Conservation (phyloP, 2,797 vertebrate species). For the Threskiornis aethiopicus region DNA sequence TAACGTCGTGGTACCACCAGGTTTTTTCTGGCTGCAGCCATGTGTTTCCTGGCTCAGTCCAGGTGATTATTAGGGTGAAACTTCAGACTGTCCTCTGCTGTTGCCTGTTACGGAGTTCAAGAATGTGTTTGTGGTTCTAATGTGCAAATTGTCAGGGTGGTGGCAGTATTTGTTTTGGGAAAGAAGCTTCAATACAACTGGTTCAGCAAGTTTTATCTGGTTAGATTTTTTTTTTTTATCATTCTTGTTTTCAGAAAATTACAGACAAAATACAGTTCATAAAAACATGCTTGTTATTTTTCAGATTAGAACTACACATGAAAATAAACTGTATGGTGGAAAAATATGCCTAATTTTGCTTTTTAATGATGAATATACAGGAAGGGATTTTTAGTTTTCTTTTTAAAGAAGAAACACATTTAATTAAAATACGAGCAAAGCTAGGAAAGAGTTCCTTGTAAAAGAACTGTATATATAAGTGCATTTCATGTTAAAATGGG, state of each 20-base stretch:
- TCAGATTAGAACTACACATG: background rate
- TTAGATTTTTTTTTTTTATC: background rate
- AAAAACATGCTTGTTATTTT: background rate
- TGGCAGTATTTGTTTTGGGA: conserved; percentile 42
- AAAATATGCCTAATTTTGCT: background rate
- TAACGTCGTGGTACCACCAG: background rate
- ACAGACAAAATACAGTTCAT: background rate
- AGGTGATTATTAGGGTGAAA: background rate
- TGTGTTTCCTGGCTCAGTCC: background rate
- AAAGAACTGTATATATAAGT: background rate
- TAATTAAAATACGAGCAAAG: background rate
- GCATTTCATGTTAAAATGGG: background rate
- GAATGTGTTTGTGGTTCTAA: conserved; percentile 26
- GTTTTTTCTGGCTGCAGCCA: background rate
- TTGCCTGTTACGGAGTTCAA: background rate
- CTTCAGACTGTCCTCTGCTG: background rate
- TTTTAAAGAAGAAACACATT: background rate
- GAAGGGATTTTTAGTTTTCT: background rate
- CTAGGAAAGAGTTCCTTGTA: background rate
- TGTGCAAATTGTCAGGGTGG: conserved; percentile 25
- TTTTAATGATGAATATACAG: background rate
- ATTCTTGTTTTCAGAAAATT: background rate
- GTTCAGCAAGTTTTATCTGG: conserved; percentile 25
- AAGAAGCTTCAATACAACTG: background rate
- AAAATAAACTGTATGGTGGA: background rate